These are phyloP conservation scores for Leptinotarsa juncta DNA, from an alignment of 2,888 invertebrate genomes.

Conservation along the genomic window DNA sequence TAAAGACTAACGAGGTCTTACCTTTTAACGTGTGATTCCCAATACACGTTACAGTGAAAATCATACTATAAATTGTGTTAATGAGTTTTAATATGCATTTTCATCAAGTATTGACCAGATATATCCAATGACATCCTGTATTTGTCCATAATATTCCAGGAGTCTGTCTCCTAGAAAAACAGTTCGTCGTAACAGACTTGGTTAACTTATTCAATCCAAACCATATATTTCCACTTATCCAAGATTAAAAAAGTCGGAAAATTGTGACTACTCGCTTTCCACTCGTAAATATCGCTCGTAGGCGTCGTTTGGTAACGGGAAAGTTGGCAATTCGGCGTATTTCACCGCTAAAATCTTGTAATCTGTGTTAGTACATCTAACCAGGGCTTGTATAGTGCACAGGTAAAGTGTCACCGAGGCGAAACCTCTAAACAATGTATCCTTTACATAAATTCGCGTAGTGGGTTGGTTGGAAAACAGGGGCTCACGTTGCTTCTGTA, in stretches of 20 bases:
- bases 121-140: too few species aligned
- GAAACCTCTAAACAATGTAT: constrained; percentile 35
- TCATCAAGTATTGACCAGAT: too few species aligned
- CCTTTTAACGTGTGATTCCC: too few species aligned
- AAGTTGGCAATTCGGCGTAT: constrained; percentile 34
- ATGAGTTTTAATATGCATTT: too few species aligned
- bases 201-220: neutral
- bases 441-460: constrained; percentile 32
- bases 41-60: too few species aligned
- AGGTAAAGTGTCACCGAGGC: constrained; percentile 33
- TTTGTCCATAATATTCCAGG: too few species aligned
- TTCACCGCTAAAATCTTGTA: constrained; percentile 37
- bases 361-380: constrained; percentile 36
- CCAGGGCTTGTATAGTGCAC: constrained; percentile 26
- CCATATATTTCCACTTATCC: neutral
- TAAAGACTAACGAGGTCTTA: too few species aligned
- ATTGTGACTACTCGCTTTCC: constrained; percentile 29
- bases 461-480: constrained; percentile 34
- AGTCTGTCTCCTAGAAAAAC: too few species aligned
- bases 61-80: too few species aligned
- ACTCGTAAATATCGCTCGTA: constrained; percentile 25
- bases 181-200: neutral
- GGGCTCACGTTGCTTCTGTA: constrained; percentile 22
- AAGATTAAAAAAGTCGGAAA: constrained; percentile 20
- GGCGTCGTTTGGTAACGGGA: constrained; percentile 3